A percentile compares a stretch with the other conserved stretches of the same genome.
Conservation (phyloP, 2,888 invertebrate genomes). For the Spialia ferax region DNA sequence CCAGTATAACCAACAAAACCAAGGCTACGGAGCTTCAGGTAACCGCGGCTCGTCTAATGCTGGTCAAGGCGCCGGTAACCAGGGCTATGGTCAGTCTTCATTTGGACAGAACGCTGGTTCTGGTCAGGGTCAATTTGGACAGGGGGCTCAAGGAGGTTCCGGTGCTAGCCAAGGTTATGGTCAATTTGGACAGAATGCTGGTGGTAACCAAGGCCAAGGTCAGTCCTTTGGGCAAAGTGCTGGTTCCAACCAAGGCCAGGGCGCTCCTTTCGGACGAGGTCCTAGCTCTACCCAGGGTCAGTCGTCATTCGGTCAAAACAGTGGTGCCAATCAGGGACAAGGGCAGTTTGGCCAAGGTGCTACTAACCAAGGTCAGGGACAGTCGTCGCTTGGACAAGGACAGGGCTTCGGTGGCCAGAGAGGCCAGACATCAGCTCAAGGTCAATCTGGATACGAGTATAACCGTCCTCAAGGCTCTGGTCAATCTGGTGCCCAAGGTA, state of each 20-base stretch:
- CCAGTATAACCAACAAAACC: constrained; percentile 36
- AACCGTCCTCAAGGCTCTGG: constrained; percentile 46
- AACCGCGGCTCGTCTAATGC: constrained; percentile 41
- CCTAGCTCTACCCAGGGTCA: constrained; percentile 30
- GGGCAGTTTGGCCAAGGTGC: constrained; percentile 9
- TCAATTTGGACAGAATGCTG: constrained; percentile 37
- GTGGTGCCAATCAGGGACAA: constrained; percentile 18
- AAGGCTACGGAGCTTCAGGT: constrained; percentile 10
- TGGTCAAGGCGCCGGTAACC: constrained; percentile 32
- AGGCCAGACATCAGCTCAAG: constrained; percentile 23
- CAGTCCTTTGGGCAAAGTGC: constrained; percentile 25
- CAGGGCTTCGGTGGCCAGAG: constrained; percentile 4
- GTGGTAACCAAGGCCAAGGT: constrained; percentile 30
- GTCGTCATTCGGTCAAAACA: constrained; percentile 34
- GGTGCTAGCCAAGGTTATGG: constrained; percentile 28
- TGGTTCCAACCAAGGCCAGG: constrained; percentile 15
- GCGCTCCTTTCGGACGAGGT: constrained; percentile 21
- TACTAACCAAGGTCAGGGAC: neutral
- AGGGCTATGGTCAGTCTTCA: constrained; percentile 29
- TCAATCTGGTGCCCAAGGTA: constrained; percentile 34
- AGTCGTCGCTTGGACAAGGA: neutral
- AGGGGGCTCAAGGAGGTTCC: constrained; percentile 25
- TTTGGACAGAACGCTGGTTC: constrained; percentile 41
- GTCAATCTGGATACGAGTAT: constrained; percentile 49
- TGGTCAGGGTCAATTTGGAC: constrained; percentile 42